Base-by-base conservation (phyloP, 2,797 vertebrate species). In the Serranus cabrilla region DNA sequence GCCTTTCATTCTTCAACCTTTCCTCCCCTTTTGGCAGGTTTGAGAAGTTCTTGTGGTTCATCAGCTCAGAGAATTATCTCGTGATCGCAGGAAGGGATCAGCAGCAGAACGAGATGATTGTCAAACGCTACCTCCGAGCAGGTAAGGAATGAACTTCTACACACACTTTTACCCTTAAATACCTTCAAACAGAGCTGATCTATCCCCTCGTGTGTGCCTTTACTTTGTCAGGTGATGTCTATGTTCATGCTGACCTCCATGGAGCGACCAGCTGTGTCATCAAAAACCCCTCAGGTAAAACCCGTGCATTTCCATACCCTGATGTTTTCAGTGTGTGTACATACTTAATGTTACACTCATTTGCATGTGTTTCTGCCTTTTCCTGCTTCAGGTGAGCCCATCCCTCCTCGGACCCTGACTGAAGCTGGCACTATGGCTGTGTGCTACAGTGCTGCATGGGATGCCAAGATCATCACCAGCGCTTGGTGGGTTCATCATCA, bases 31-130 rank as follows among this genome's bases (percentile, higher is more conserved):
- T 17, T 77, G 25, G 16, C 93, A 99, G 98, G 98, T 99, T 99
- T 95, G 98, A 99, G 92, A 99, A 99, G 95, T 99, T 99, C 93
- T 91, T 99, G 74, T 99, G 98, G 98, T 99, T 99, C 92, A 94
- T 99, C 83, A 99, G 97, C 88, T 98, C 98, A 1, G 98, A 99
- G 92, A 99, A 99, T 87, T 99, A 97, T 87, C 95, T 99, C 4
- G 82, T 99, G 68, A 99, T 99, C 55, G 98, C 98, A 58, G 98
- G 98, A 60, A 93, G 98, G 82, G 98, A 99, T 82, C 98, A 99
- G 87, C 98, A 99, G 86, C 98, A 99, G 92, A 99, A 99, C 13
- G 98, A 99, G 94, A 95, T 99, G 76, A 99, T 99, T 1, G 98
- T 99, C 21, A 99, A 99, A 87, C 95, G 98, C 6, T 99, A 99